These are phyloP conservation scores for Chelmon rostratus DNA, from an alignment of 2,797 vertebrate genomes.

Conservation along the genomic window DNA sequence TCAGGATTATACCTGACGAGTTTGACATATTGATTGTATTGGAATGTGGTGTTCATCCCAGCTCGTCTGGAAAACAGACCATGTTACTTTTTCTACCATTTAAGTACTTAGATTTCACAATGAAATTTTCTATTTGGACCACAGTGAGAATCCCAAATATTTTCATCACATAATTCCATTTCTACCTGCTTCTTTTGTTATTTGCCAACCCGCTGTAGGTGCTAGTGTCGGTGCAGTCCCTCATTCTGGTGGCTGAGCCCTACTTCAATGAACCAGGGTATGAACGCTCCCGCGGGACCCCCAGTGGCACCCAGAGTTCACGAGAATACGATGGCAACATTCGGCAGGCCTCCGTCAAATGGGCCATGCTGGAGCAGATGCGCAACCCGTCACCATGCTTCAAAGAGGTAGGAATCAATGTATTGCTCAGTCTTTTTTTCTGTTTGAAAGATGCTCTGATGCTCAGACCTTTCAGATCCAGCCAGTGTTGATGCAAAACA, in stretches of 20 bases:
- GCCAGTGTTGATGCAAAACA: neutral
- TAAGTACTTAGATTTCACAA: neutral
- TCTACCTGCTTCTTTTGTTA: neutral
- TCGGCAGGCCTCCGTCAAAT: conserved; percentile 97
- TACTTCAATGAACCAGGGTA: conserved; percentile 99
- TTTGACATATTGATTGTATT: conserved; percentile 6
- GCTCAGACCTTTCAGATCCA: neutral
- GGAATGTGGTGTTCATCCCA: conserved; percentile 11
- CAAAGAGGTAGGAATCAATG: conserved; percentile 90
- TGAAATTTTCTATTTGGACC: neutral
- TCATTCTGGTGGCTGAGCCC: conserved; percentile 97
- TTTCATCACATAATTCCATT: neutral
- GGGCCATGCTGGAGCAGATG: conserved; percentile 99
- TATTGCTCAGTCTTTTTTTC: neutral
- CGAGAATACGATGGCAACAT: conserved; percentile 99
- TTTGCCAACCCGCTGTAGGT: conserved; percentile 84
- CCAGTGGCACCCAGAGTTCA: conserved; percentile 98
- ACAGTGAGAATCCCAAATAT: neutral
- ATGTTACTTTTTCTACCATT: neutral
- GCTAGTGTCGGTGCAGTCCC: conserved; percentile 97
- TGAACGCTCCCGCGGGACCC: conserved; percentile 96
- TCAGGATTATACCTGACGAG: neutral
- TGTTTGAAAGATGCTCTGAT: neutral
- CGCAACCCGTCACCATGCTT: conserved; percentile 97
- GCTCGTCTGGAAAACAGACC: neutral